A percentile compares a stretch with the other conserved stretches of the same genome.
Conservation (phyloP, 2,113 vertebrate species). For the Pampusana beccarii region DNA sequence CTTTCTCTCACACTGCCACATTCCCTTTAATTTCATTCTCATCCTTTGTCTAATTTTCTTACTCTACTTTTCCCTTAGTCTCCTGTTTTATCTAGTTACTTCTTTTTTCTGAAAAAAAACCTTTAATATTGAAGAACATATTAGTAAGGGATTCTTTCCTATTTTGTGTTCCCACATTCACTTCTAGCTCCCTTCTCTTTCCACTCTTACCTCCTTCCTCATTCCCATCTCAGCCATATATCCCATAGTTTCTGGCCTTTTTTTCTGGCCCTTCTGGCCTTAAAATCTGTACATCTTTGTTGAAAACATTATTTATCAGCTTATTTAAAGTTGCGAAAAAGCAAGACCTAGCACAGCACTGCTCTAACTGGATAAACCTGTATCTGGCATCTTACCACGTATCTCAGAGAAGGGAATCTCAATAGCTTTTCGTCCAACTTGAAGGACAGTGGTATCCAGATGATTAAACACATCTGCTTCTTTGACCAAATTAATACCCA, state of each 20-base stretch:
- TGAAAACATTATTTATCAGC: not conserved
- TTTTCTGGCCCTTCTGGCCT: not conserved
- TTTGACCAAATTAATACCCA: not conserved
- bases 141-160: not conserved
- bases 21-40: not conserved
- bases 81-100: not conserved
- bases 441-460: not conserved
- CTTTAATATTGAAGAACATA: not conserved
- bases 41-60: not conserved
- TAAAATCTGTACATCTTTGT: not conserved
- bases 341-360: not conserved
- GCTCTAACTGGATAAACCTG: not conserved
- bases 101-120: not conserved
- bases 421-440: not conserved
- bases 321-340: not conserved
- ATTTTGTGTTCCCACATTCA: not conserved
- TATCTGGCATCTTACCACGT: rapidly evolving
- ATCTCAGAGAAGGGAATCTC: not conserved
- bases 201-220: not conserved
- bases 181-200: not conserved
- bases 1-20: not conserved
- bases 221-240: not conserved
- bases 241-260: not conserved
- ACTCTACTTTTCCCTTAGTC: not conserved
- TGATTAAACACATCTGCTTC: not conserved